Evolutionary conservation across 1,140 invertebrate species (phyloP), one percentile per base, ranked within the genome.

Genomic region (Magallana angulata): DNA sequence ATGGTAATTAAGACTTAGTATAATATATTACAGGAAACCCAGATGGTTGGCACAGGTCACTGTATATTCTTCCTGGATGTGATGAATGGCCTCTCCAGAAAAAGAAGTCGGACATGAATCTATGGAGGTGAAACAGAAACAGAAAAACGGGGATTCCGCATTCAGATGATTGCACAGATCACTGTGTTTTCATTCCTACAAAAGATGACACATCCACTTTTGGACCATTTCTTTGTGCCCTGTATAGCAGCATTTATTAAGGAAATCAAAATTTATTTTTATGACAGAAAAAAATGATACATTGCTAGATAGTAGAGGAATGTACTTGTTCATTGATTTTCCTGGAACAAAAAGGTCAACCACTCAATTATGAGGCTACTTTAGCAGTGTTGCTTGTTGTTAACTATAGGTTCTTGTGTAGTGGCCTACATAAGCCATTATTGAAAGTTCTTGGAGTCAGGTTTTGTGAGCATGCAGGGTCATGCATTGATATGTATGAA

Each of bases 261-360:
- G 12, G 58, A 84, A 30, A 16, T 84, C 14, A 59, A 59, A 14
- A 59, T 84, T 62, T 60, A 62, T 12, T 84, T 84, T 84, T 84
- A 84, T 60, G 82, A 84, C 82, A 9, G 57, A 18, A 60, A 84
- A 84, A 12, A 14, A 84, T 84, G 82, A 84, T 48, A 48, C 36
- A 48, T 48, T 48, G 36, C 36, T 48, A 3, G 36, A 48, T 48
- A 48, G 36, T 48, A 48, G 36, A 5, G 36, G 36, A 48, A 48
- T 48, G 36, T 4, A 48, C 36, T 48, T 48, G 36, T 48, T 48
- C 36, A 48, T 48, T 48, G 36, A 48, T 48, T 48, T 48, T 48
- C 36, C 36, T 48, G 36, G 36, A 48, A 48, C 36, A 48, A 48
- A 48, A 48, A 48, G 36, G 2, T 48, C 36, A 48, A 48, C 36